Percentiles rank a stretch among this genome's conserved stretches.
phyloP scores from a whole-genome alignment of 2,113 vertebrate genomes.

The Hydropotes inermis region DNA sequence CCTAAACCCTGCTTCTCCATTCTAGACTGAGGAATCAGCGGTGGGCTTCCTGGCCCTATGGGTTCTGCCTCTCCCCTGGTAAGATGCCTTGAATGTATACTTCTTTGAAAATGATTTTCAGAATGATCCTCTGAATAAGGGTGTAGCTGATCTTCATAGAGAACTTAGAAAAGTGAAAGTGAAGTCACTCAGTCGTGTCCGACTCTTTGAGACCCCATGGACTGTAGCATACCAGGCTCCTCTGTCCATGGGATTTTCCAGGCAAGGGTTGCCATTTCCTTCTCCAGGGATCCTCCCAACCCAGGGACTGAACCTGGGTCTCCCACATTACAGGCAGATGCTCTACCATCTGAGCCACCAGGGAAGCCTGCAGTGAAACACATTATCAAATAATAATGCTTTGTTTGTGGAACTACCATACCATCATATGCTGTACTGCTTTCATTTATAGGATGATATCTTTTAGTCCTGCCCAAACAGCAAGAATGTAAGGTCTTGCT shows the following conservation, averaged over 20 bases:
- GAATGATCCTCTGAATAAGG: background rate
- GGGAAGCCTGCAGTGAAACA: background rate
- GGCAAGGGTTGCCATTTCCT: background rate
- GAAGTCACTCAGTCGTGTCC: background rate
- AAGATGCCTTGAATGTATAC: background rate
- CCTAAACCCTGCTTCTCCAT: background rate
- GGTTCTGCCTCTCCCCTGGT: background rate
- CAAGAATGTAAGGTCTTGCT: background rate
- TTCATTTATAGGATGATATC: background rate
- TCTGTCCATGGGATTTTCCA: background rate
- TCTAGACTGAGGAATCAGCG: background rate
- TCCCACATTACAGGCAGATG: background rate
- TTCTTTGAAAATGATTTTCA: background rate
- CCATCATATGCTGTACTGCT: background rate
- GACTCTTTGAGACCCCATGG: background rate
- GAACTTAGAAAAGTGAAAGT: background rate
- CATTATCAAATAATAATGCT: background rate
- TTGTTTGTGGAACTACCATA: background rate
- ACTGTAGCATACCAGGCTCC: background rate
- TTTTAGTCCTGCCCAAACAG: background rate
- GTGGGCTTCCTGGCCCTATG: background rate
- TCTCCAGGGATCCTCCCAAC: background rate
- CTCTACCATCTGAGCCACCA: background rate
- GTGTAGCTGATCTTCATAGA: background rate
- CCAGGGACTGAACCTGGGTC: background rate